Base-by-base conservation (phyloP, 1,140 invertebrate species). In the Periplaneta americana region DNA sequence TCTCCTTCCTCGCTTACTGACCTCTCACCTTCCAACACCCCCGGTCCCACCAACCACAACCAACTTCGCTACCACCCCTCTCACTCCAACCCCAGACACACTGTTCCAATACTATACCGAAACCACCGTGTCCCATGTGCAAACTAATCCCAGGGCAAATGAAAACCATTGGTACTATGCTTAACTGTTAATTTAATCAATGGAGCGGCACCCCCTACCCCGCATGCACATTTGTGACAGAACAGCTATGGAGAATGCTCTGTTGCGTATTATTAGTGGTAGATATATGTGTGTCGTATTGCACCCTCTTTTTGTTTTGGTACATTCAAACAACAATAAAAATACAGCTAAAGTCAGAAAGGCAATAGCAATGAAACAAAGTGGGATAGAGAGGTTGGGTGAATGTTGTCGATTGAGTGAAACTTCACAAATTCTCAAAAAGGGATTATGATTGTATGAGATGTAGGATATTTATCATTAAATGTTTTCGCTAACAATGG, bases 101-200 rank as follows among this genome's bases (percentile, higher is more conserved):
- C 75, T 36, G 13, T 75, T 34, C 74, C 74, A 31, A 75, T 32
- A 75, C 74, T 34, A 11, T 36, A 77, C 75, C 32, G 15, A 77
- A 77, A 36, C 75, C 75, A 34, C 15, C 2, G 33, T 28, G 75
- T 77, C 35, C 31, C 35, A 77, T 13, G 75, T 36, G 75, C 32
- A n/a, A 34, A 77, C 75, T 5, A 77, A 77, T 77, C 75, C 75
- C 75, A 34, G 35, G 35, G 33, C 75, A 77, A 77, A 77, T 77
- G 75, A 77, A 77, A 77, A 77, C 31, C 75, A 77, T 34, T 77
- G 75, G 75, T 34, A 8, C 75, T 5, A 18, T 28, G 75, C 35
- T 77, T 33, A 77, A 77, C 75, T 77, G 75, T 77, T 77, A 77
- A 77, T 77, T 77, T 77, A 77, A 33, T 77, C 75, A 77, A 77